Conservation (phyloP, 1,140 invertebrate genomes). For the Drosophila kepulauana region DNA sequence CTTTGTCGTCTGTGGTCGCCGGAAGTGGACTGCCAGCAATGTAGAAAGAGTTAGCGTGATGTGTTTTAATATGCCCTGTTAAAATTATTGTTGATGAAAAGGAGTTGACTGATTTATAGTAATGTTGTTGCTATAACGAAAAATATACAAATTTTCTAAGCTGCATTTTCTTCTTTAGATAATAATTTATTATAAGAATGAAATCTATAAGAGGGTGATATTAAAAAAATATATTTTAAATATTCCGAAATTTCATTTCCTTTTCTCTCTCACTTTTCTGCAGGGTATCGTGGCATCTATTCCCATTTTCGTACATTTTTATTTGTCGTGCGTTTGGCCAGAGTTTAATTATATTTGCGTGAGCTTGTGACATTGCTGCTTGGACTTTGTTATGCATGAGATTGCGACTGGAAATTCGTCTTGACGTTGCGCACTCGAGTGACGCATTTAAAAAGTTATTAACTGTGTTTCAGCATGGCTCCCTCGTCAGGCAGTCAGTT, state of each 20-base stretch:
- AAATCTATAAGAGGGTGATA: no score
- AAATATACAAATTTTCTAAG: neutral
- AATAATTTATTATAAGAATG: no score
- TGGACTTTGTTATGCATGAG: slow-evolving; percentile 24
- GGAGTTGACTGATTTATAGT: no score
- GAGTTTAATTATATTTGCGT: slow-evolving; percentile 78
- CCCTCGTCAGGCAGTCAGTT: slow-evolving; percentile 4
- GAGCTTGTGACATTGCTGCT: slow-evolving; percentile 54
- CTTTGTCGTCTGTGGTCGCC: slow-evolving; percentile 55
- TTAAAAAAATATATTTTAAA: no score
- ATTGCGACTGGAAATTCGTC: slow-evolving; percentile 25
- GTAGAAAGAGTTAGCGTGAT: slow-evolving; percentile 53
- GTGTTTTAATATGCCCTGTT: slow-evolving; percentile 5
- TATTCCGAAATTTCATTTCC: neutral
- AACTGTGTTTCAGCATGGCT: slow-evolving; percentile 24
- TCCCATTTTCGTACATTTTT: slow-evolving; percentile 29
- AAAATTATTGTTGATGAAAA: no score
- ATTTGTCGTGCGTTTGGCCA: slow-evolving; percentile 68
- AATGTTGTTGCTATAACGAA: neutral
- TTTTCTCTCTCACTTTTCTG: neutral
- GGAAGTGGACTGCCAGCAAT: slow-evolving; percentile 46
- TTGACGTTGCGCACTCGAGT: slow-evolving; percentile 1
- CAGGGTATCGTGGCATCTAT: neutral
- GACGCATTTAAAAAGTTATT: slow-evolving; percentile 43
- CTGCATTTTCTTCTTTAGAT: no score